phyloP scores from a whole-genome alignment of 1,140 invertebrate genomes.

The Venustaconcha ellipsiformis region DNA sequence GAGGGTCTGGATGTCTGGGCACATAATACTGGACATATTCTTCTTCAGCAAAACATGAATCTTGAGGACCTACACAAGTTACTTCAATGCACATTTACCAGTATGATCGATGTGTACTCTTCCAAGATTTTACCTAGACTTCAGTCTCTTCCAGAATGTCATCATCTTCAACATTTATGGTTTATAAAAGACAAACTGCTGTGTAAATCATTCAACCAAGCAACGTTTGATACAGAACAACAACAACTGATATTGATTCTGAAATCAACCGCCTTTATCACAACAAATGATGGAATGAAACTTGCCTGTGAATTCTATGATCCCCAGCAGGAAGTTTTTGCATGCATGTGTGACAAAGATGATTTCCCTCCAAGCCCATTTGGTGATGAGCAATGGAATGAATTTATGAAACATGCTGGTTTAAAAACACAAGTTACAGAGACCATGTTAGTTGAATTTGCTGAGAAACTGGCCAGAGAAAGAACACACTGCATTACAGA shows the following conservation, averaged over 20 bases:
- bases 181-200: slow-evolving; percentile 4
- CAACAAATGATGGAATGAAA: background rate
- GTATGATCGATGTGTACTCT: background rate
- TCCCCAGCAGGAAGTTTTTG: background rate
- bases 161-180: background rate
- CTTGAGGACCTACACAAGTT: slow-evolving; percentile 1
- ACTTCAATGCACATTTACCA: background rate
- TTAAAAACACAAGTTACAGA: slow-evolving; percentile 9
- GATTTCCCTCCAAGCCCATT: slow-evolving; percentile 10
- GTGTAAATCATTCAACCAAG: background rate
- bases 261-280: slow-evolving; percentile 2
- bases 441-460: slow-evolving; percentile 17
- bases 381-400: background rate
- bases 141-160: background rate
- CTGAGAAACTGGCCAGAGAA: slow-evolving; percentile 1
- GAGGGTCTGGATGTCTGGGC: slow-evolving; percentile 11
- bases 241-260: background rate
- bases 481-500: background rate
- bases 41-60: background rate
- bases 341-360: slow-evolving; percentile 3
- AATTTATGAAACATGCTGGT: slow-evolving; percentile 14
- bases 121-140: slow-evolving; percentile 1
- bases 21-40: background rate
- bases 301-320: slow-evolving; percentile 3
- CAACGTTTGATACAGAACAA: background rate